These are phyloP conservation scores for Nanorana parkeri DNA, from an alignment of 2,113 vertebrate genomes.

Conservation along the genomic window DNA sequence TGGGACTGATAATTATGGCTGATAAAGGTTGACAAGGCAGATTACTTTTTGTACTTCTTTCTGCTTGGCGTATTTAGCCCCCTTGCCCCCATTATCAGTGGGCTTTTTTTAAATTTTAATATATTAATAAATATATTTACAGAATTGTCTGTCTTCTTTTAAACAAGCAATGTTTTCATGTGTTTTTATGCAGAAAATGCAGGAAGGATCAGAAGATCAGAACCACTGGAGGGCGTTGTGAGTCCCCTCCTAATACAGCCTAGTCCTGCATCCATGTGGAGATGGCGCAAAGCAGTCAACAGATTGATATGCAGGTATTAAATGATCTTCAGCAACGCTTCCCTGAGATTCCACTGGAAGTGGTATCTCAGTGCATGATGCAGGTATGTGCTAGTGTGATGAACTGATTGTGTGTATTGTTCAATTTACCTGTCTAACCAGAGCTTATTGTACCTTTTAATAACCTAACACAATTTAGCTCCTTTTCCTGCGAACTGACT, in stretches of 20 bases:
- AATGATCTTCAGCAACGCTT: constrained; percentile 97
- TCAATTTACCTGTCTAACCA: background rate
- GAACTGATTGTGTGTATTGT: background rate
- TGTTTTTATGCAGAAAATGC: constrained; percentile 80
- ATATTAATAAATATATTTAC: too few species aligned
- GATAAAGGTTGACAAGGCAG: too few species aligned
- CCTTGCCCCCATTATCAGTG: too few species aligned
- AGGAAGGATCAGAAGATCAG: constrained; percentile 76
- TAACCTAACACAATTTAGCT: too few species aligned
- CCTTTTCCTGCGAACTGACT: too few species aligned
- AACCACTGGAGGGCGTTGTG: constrained; percentile 84
- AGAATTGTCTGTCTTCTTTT: too few species aligned
- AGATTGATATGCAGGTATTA: constrained; percentile 92
- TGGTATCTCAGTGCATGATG: constrained; percentile 96
- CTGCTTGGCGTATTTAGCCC: too few species aligned
- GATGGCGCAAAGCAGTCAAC: constrained; percentile 95
- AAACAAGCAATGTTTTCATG: too few species aligned
- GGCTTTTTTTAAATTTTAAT: too few species aligned
- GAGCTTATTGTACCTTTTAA: too few species aligned
- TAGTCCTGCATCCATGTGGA: constrained; percentile 78
- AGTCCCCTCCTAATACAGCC: constrained; percentile 68
- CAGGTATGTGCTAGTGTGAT: constrained; percentile 78
- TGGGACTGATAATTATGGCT: too few species aligned
- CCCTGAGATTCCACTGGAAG: constrained; percentile 96
- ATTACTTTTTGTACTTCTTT: too few species aligned